These are phyloP conservation scores for Muschampia plurimacula DNA, from an alignment of 2,888 invertebrate genomes.

Conservation along the genomic window DNA sequence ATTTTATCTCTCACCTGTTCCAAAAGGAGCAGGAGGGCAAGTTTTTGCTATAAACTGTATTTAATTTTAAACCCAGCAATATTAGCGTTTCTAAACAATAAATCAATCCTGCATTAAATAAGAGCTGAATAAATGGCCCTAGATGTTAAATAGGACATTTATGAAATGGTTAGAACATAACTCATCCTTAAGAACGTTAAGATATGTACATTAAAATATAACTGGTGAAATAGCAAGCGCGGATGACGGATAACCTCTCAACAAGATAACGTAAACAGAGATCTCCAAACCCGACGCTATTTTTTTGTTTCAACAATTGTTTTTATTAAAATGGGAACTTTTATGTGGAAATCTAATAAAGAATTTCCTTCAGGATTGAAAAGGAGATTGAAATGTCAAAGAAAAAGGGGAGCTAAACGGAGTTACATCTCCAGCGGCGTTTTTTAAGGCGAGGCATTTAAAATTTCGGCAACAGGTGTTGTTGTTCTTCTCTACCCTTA, in stretches of 20 bases:
- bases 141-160: constrained; percentile 24
- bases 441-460: neutral
- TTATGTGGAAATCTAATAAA: neutral
- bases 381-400: constrained; percentile 23
- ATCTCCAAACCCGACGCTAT: constrained; percentile 11
- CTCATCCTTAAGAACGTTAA: constrained; percentile 46
- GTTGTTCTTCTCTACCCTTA: no score
- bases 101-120: constrained; percentile 5
- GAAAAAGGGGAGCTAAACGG: constrained; percentile 13
- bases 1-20: constrained; percentile 65
- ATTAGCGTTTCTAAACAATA: neutral
- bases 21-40: constrained; percentile 46
- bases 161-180: constrained; percentile 44
- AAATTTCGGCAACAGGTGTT: no score
- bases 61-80: neutral
- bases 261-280: constrained; percentile 53
- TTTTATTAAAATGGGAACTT: constrained; percentile 7
- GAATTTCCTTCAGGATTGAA: constrained; percentile 5
- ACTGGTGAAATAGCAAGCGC: constrained; percentile 45
- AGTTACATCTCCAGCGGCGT: neutral
- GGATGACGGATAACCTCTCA: constrained; percentile 61
- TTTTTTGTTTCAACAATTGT: constrained; percentile 14
- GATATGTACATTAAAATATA: constrained; percentile 42
- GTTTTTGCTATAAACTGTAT: constrained; percentile 54
- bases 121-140: constrained; percentile 21